Percentiles rank a stretch among this genome's conserved stretches.
These are phyloP conservation scores for Patiria pectinifera DNA, from an alignment of 53 echinoderm and acorn worm species.

Conservation along the genomic window DNA sequence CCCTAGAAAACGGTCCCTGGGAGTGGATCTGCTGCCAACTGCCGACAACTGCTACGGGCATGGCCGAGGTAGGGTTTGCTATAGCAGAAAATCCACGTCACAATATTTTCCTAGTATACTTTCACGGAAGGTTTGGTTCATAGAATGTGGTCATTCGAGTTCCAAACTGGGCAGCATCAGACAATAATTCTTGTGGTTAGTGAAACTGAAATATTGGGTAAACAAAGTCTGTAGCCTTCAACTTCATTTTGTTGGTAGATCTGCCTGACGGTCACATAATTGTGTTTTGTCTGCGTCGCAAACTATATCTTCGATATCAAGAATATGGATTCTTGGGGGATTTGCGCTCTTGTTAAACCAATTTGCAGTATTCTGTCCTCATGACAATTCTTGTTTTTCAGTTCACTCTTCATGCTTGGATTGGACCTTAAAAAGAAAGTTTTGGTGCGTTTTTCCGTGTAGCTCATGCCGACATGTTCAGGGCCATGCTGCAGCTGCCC, in stretches of 20 bases:
- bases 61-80: neutral
- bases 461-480: slow-evolving; percentile 25
- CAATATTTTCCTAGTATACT: neutral
- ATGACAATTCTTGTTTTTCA: neutral
- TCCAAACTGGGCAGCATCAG: no score
- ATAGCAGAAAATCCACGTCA: neutral
- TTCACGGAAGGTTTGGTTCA: neutral
- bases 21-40: slow-evolving; percentile 39
- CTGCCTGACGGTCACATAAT: no score
- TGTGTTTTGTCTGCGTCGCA: no score
- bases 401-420: neutral
- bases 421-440: neutral
- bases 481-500: slow-evolving; percentile 24
- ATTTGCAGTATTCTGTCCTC: neutral
- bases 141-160: no score
- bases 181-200: no score
- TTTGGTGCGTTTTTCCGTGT: neutral
- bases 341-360: no score
- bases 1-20: neutral
- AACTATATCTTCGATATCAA: no score
- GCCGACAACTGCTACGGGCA: slow-evolving; percentile 17
- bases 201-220: no score
- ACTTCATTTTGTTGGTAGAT: no score
- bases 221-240: no score
- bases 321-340: no score